Base-by-base conservation (phyloP, 1,140 invertebrate genomes). In the Chrysopa pallens region DNA sequence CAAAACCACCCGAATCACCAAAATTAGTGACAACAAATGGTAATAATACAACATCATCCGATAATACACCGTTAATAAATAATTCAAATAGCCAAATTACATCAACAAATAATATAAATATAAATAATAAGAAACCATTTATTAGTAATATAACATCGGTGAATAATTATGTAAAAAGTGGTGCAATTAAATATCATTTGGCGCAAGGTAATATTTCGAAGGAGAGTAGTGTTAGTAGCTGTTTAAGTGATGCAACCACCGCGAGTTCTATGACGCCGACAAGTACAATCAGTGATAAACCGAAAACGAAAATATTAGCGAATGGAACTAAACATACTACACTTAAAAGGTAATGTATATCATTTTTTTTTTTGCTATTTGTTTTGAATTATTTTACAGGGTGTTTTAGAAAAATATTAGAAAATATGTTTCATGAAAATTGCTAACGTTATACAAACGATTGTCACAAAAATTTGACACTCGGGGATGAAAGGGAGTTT, bases 311-410 rank as follows among this genome's bases (percentile, higher is more conserved):
- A 52, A 59, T 70, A 42, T 60, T 66, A 14, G 57, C 63, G 49
- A 73, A 74, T 54, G 71, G 69, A 44, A 68, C 65, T 40, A 74
- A 73, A 54, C 68, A 73, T 53, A 67, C 68, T 42, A 64, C 69
- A 29, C 56, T 75, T 11, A 75, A 75, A 61, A 69, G 73, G 73
- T 75, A 53, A 67, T 62, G 51, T n/a, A n/a, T n/a, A n/a, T n/a
- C n/a, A n/a, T n/a, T n/a, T n/a, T n/a, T n/a, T n/a, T n/a, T n/a
- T n/a, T 23, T 23, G 5, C 2, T 23, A 23, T 23, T 23, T 3
- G 17, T 23, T 23, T 23, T 23, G 17, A 5, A 23, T 23, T 3
- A 23, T 23, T 23, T 2, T 23, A 23, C 17, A 23, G 17, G 5
- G 17, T 23, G 17, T 23, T 23, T n/a, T 23, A 23, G 17, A 23